Percentiles rank a stretch among this genome's conserved stretches.
These are phyloP conservation scores for Spongilla lacustris DNA, from an alignment of 37 sponge, comb jelly and placozoan species.

Conservation along the genomic window DNA sequence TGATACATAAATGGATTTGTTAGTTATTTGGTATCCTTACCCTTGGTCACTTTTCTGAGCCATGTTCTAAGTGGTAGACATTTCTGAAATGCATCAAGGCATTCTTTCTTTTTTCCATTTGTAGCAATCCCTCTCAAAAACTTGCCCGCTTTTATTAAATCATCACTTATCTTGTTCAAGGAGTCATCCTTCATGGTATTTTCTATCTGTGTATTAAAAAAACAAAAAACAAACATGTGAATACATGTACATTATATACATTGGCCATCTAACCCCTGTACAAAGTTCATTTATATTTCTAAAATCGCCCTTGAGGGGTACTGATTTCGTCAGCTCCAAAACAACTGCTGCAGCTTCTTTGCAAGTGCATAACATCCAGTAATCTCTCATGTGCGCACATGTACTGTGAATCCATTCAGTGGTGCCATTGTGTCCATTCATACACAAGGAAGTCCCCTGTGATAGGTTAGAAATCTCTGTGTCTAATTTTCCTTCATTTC, in stretches of 20 bases:
- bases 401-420: conserved; percentile 11
- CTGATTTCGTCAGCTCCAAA: conserved; percentile 21
- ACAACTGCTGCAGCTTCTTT: conserved; percentile 26
- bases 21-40: not conserved
- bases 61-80: conserved; percentile 41
- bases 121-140: conserved; percentile 36
- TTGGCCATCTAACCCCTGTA: not conserved
- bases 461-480: not conserved
- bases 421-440: not conserved
- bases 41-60: conserved; percentile 51
- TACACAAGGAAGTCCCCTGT: not conserved
- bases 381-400: conserved; percentile 14
- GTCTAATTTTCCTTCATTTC: not conserved
- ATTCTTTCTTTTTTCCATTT: conserved; percentile 19
- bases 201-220: not conserved
- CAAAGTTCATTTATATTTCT: conserved; percentile 25
- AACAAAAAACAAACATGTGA: no score
- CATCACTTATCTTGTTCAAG: conserved; percentile 8
- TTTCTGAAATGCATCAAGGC: conserved; percentile 26
- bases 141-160: conserved; percentile 9
- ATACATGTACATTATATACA: not conserved
- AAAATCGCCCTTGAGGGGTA: conserved; percentile 51
- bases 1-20: no score
- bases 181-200: conserved; percentile 43
- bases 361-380: conserved; percentile 18